These are phyloP conservation scores for Ctenopoma multispine DNA, from an alignment of 2,797 vertebrate genomes.

Conservation along the genomic window DNA sequence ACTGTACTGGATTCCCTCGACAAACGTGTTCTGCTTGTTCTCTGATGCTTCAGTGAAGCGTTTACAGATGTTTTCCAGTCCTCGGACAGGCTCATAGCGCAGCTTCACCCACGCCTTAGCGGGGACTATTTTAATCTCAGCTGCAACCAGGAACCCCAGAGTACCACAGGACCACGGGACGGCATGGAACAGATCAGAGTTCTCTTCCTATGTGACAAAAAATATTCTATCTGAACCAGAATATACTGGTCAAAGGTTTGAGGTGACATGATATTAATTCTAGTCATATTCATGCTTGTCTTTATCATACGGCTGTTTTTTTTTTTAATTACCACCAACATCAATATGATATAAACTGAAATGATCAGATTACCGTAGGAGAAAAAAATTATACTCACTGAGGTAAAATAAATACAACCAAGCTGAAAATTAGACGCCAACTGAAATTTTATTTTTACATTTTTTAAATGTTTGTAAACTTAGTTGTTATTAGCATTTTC, in stretches of 20 bases:
- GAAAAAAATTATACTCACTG: background rate
- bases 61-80: conserved; percentile 91
- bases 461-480: background rate
- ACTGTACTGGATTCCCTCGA: conserved; percentile 93
- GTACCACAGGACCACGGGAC: conserved; percentile 99
- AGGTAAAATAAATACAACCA: background rate
- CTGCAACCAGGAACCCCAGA: conserved; percentile 96
- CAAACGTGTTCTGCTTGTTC: conserved; percentile 91
- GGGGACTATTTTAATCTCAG: conserved; percentile 96
- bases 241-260: conserved; percentile 8
- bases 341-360: too few species aligned
- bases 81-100: conserved; percentile 88
- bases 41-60: conserved; percentile 89
- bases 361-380: background rate
- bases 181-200: conserved; percentile 95
- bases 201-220: conserved; percentile 88
- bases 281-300: too few species aligned
- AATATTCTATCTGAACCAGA: background rate
- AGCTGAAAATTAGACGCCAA: background rate
- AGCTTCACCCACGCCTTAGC: conserved; percentile 92
- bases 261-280: too few species aligned
- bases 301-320: too few species aligned
- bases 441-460: background rate
- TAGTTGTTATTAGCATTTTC: background rate
- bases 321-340: background rate